Conservation (phyloP, 1,140 invertebrate species). For the Bombyx mori region ASM3026992v2 NC_085120.1:5140001-5140500, state of each 20-base stretch:
- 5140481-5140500: slow-evolving; percentile 67
- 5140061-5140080: too few relatives aligned
- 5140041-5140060: too few relatives aligned
- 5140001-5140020: too few relatives aligned
- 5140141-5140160: slow-evolving; percentile 6
- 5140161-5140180: slow-evolving; percentile 10
- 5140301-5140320: slow-evolving; percentile 2
- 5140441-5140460: slow-evolving; percentile 39
- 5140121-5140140: too few relatives aligned
- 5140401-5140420: slow-evolving; percentile 6
- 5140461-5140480: slow-evolving; percentile 38
- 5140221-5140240: slow-evolving; percentile 1
- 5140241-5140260: slow-evolving; percentile 12
- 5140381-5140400: slow-evolving; percentile 9
- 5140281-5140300: not conserved
- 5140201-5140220: slow-evolving; percentile 9
- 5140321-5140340: not conserved
- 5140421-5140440: slow-evolving; percentile 24
- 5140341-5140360: too few relatives aligned
- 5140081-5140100: too few relatives aligned
- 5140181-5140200: slow-evolving; percentile 14
- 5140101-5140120: too few relatives aligned
- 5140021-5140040: too few relatives aligned
- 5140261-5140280: slow-evolving; percentile 1
- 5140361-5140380: slow-evolving; percentile 2